phyloP scores from a whole-genome alignment of 2,797 vertebrate genomes.

The Alfaro cultratus region DNA sequence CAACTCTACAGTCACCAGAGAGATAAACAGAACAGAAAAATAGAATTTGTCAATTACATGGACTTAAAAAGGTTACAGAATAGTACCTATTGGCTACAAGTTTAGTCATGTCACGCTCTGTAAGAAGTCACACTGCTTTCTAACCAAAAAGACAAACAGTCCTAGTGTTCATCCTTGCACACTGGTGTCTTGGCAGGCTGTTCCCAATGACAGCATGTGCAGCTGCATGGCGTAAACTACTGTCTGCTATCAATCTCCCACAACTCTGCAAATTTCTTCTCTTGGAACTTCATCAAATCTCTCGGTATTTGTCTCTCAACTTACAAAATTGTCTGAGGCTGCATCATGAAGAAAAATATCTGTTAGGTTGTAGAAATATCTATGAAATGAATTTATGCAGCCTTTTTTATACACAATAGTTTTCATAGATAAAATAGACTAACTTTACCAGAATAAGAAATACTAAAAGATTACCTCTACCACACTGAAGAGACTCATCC shows the following conservation, averaged over 20 bases:
- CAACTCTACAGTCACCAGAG: neutral
- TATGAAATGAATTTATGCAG: neutral
- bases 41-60: neutral
- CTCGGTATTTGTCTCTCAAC: neutral
- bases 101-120: neutral
- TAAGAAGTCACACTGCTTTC: neutral
- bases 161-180: neutral
- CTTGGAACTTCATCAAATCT: neutral
- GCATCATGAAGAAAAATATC: neutral
- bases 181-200: slow-evolving; percentile 2
- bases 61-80: neutral
- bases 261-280: neutral
- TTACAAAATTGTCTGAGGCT: neutral
- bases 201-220: neutral
- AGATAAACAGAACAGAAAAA: neutral
- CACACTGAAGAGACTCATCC: neutral
- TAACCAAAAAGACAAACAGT: neutral
- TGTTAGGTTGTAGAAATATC: neutral
- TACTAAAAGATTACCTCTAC: neutral
- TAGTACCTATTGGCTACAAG: too few species aligned
- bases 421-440: neutral
- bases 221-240: neutral
- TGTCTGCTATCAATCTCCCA: slow-evolving; percentile 5
- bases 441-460: neutral
- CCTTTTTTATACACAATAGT: neutral